Evolutionary conservation across 2,797 vertebrate genomes (phyloP).

Genomic region (Accipiter badius): DNA sequence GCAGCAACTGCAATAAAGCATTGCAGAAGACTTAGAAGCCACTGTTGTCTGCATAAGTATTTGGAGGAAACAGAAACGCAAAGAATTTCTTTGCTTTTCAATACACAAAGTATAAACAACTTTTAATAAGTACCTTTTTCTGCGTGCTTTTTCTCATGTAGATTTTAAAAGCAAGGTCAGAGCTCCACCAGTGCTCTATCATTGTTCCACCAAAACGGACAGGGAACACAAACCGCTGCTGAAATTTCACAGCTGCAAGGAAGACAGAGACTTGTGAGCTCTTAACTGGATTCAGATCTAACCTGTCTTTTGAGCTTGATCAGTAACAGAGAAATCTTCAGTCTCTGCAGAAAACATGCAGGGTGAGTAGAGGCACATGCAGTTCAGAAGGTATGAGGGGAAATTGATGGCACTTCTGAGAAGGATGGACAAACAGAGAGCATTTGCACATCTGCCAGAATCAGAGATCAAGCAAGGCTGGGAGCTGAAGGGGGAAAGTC

Average conservation of each 20-base stretch:
- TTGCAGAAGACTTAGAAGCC: neutral
- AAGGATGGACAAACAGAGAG: neutral
- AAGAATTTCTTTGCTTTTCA: neutral
- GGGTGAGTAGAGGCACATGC: neutral
- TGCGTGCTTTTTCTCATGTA: constrained; percentile 81
- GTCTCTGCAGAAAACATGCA: neutral
- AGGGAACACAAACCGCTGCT: constrained; percentile 85
- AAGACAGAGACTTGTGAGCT: neutral
- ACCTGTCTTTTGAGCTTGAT: neutral
- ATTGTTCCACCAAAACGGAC: constrained; percentile 75
- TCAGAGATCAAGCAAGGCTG: neutral
- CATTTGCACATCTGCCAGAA: neutral
- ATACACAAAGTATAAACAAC: neutral
- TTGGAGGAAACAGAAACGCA: neutral
- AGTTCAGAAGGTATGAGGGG: neutral
- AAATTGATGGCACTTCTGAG: neutral
- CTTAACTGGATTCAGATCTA: neutral
- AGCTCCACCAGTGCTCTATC: constrained; percentile 84
- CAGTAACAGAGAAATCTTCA: neutral
- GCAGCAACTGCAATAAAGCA: neutral
- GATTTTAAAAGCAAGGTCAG: constrained; percentile 85
- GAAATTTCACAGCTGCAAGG: constrained; percentile 86
- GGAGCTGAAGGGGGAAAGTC: neutral
- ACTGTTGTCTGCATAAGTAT: neutral
- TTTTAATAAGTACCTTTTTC: constrained; percentile 80